Evolutionary conservation across 2,113 vertebrate genomes (phyloP).

Genomic region (Microtus oregoni): DNA sequence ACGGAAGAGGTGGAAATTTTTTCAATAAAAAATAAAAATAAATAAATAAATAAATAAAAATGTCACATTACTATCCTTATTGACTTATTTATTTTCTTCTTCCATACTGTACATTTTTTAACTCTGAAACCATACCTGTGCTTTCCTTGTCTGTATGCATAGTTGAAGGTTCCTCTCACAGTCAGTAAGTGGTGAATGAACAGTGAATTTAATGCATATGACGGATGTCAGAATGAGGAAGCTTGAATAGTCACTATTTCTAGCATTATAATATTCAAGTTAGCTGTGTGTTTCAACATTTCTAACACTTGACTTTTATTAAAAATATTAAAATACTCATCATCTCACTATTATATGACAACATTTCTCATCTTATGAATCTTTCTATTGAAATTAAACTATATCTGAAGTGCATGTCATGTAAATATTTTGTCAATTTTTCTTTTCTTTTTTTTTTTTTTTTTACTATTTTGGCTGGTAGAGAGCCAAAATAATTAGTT

Average conservation of each 20-base stretch:
- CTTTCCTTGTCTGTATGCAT: not conserved
- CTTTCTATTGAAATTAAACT: conserved; percentile 78
- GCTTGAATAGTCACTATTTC: not conserved
- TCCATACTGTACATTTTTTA: not conserved
- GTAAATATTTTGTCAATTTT: conserved; percentile 79
- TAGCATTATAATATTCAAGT: not conserved
- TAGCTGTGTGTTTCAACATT: not conserved
- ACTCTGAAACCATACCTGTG: not conserved
- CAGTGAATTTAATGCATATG: not conserved
- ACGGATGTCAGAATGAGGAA: not conserved
- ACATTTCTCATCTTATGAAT: conserved; percentile 57
- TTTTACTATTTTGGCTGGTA: conserved; percentile 56
- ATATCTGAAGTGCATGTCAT: conserved; percentile 70
- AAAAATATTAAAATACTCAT: conserved; percentile 74
- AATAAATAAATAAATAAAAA: not conserved
- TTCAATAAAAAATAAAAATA: too few relatives aligned
- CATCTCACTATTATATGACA: conserved; percentile 72
- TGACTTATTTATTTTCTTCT: not conserved
- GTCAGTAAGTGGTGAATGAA: not conserved
- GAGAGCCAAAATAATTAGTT: conserved; percentile 64
- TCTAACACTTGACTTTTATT: conserved; percentile 70
- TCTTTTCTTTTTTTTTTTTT: conserved; percentile 64
- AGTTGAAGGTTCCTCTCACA: not conserved
- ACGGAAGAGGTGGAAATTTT: too few relatives aligned
- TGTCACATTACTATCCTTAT: not conserved